phyloP scores from a whole-genome alignment of 2,888 invertebrate species.

The Phyto melanocephala region DNA sequence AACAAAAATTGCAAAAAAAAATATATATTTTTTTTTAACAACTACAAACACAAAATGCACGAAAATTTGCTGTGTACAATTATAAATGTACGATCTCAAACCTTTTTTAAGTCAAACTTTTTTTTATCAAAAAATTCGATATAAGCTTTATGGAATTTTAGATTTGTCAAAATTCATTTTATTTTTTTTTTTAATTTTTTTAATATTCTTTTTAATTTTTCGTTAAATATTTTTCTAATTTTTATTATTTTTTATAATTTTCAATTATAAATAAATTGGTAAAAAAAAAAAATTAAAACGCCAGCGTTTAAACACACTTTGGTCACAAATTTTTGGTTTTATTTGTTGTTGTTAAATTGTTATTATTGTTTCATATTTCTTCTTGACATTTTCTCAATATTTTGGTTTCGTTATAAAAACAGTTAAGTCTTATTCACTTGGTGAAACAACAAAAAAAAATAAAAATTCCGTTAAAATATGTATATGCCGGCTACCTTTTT shows the following conservation, averaged over 20 bases:
- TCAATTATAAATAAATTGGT: neutral
- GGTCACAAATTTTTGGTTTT: neutral
- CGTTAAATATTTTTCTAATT: too few relatives aligned
- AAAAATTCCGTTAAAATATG: conserved; percentile 52
- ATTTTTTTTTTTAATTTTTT: neutral
- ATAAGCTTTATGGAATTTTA: neutral
- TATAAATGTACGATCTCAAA: conserved; percentile 6
- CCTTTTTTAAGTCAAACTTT: conserved; percentile 22
- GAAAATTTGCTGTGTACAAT: neutral
- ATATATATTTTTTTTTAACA: neutral
- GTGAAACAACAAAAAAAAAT: conserved; percentile 22
- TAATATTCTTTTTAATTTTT: neutral
- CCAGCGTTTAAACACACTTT: neutral
- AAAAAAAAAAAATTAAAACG: neutral
- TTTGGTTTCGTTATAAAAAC: neutral
- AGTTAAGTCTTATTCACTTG: conserved; percentile 35
- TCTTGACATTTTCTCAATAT: neutral
- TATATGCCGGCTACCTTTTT: conserved; percentile 55
- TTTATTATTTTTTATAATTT: too few relatives aligned
- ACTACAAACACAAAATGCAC: conserved; percentile 37
- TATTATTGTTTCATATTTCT: neutral
- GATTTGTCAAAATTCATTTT: neutral
- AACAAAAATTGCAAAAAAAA: neutral
- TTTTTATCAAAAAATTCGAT: conserved; percentile 16
- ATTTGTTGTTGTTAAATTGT: neutral